Conservation (phyloP, 2,888 invertebrate species). For the Empis stercorea region DNA sequence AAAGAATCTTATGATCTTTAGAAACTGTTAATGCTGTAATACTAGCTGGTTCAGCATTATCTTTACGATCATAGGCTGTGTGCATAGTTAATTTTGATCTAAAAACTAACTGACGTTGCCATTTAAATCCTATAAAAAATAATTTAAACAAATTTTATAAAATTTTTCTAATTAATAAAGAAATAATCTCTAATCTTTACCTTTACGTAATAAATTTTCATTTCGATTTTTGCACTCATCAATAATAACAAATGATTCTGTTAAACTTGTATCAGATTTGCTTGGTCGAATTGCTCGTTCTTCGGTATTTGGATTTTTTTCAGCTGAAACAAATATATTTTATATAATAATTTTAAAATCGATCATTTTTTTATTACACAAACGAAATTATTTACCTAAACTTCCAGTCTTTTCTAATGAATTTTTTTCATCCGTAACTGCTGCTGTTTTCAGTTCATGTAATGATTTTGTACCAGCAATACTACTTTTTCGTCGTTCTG, state of each 20-base stretch:
- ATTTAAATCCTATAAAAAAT: slow-evolving; percentile 52
- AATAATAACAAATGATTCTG: slow-evolving; percentile 79
- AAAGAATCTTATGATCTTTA: slow-evolving; percentile 50
- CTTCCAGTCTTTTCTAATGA: slow-evolving; percentile 10
- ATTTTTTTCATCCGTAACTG: slow-evolving; percentile 25
- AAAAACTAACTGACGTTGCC: slow-evolving; percentile 85
- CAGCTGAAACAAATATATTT: slow-evolving; percentile 7
- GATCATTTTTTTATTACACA: no score
- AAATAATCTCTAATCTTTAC: slow-evolving; percentile 15
- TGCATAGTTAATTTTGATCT: slow-evolving; percentile 96
- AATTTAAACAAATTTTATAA: background rate
- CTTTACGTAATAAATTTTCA: slow-evolving; percentile 31
- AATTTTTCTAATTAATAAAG: no score
- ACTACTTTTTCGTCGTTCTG: slow-evolving; percentile 29
- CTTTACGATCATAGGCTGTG: slow-evolving; percentile 90
- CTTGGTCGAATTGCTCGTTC: slow-evolving; percentile 65
- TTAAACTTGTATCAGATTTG: slow-evolving; percentile 82
- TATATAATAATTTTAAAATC: no score
- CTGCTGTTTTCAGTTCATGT: slow-evolving; percentile 35
- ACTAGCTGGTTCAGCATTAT: slow-evolving; percentile 93
- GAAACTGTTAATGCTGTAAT: slow-evolving; percentile 91
- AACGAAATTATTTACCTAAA: background rate
- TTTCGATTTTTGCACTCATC: slow-evolving; percentile 29
- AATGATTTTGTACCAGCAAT: slow-evolving; percentile 33
- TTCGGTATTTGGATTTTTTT: slow-evolving; percentile 26